A percentile compares a stretch with the other conserved stretches of the same genome.
Conservation (phyloP, 2,113 vertebrate species). For the Bubo bubo region DNA sequence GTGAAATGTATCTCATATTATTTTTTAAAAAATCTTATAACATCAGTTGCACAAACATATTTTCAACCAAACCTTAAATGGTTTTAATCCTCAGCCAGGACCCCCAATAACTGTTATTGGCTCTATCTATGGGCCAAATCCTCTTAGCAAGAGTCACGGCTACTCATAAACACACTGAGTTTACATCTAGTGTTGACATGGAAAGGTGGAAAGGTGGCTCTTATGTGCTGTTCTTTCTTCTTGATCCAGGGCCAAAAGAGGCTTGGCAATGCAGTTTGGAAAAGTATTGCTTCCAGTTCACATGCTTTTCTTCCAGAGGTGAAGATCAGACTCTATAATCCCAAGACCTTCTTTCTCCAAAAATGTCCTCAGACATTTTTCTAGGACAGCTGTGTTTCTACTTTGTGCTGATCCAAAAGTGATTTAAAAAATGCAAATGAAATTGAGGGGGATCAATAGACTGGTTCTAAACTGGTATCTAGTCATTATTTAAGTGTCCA, state of each 20-base stretch:
- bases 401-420: background rate
- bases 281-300: background rate
- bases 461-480: background rate
- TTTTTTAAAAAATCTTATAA: background rate
- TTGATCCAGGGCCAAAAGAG: background rate
- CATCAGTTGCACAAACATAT: background rate
- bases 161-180: background rate
- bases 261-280: background rate
- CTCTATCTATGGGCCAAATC: background rate
- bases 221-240: background rate
- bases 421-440: background rate
- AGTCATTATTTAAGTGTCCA: background rate
- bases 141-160: background rate
- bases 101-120: background rate
- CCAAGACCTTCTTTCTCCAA: background rate
- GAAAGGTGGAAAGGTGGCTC: background rate
- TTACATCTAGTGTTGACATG: background rate
- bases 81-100: background rate
- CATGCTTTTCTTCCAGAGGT: background rate
- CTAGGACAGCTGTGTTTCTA: background rate
- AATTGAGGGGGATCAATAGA: background rate
- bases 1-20: background rate
- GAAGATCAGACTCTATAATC: background rate
- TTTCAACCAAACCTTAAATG: background rate
- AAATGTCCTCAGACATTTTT: background rate